Base-by-base conservation (phyloP, 2,113 vertebrate genomes). In the Silurus glanis region DNA sequence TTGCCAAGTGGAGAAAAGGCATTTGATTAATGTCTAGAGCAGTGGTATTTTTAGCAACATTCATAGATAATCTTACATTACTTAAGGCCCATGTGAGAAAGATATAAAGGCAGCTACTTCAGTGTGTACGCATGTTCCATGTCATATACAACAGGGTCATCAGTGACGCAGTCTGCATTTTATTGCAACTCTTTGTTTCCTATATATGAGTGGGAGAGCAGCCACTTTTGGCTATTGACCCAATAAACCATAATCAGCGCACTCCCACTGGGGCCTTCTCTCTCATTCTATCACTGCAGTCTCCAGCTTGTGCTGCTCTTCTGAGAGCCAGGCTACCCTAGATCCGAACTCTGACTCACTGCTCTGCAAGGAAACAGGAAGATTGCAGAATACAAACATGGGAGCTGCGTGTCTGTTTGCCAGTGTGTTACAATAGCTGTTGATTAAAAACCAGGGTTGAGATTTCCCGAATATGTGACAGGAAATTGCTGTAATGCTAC, bases 321-420 rank as follows among this genome's bases (percentile, higher is more conserved):
- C 3, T 84, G 59, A 62, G 61, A 6, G 10, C 10, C 17, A 61
- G 66, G 12, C 13, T 84, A 56, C 59, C 59, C 64, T 51, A 45
- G 13, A 76, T 55, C n/a, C 69, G 45, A 53, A 19, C 56, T 72
- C n/a, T 71, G 47, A 83, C 59, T 66, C 21, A 47, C 19, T 83
- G 62, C 51, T 55, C 62, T 76, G 82, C 37, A 19, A 66, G 23
- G 56, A 86, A 84, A 84, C 85, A 84, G 49, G 75, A 81, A 83
- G 67, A 4, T 71, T 82, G 79, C n/a, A 69, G 72, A 66, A 49
- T 10, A 7, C 21, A 23, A 25, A 64, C 67, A 62, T 19, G 51
- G 12, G 3, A 85, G 56, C 25, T 71, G 55, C 13, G 37, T 28
- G 53, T 45, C 6, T 28, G 53, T 72, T 56, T 56, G 53, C 9